Evolutionary conservation across 2,113 vertebrate genomes (phyloP).

Genomic region (Macrotus californicus): DNA sequence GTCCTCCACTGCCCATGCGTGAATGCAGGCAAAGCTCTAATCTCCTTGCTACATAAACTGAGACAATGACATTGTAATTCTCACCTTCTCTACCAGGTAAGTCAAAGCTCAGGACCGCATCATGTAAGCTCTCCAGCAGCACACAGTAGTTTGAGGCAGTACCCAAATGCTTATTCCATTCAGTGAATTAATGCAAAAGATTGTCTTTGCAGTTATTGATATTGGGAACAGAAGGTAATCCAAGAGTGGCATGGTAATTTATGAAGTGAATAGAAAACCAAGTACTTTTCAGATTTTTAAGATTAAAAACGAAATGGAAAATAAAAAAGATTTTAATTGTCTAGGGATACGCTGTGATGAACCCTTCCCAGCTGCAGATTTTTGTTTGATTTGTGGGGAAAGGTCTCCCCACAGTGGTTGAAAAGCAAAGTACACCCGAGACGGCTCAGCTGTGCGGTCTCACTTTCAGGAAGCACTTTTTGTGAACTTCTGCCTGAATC

Average conservation of each 20-base stretch:
- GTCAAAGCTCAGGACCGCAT: not conserved
- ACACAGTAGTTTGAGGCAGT: not conserved
- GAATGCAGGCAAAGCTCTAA: not conserved
- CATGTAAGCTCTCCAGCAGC: not conserved
- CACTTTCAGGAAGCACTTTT: not conserved
- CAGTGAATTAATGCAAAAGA: not conserved
- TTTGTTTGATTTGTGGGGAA: not conserved
- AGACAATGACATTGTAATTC: too few species aligned
- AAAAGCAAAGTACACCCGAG: not conserved
- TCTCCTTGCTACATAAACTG: not conserved
- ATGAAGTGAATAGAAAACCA: not conserved
- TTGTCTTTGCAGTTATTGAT: not conserved
- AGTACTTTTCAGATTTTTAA: not conserved
- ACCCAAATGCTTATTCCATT: not conserved
- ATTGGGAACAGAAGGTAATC: not conserved
- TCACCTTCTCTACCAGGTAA: not conserved
- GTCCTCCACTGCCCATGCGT: fast-evolving
- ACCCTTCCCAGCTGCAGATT: too few species aligned
- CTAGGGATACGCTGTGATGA: not conserved
- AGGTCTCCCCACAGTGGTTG: not conserved
- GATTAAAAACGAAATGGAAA: not conserved
- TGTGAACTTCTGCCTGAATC: not conserved
- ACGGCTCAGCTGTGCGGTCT: not conserved
- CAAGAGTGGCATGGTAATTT: not conserved
- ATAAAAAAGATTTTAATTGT: not conserved